phyloP scores from a whole-genome alignment of 1,140 invertebrate species.

The Platyscapa corneri region DNA sequence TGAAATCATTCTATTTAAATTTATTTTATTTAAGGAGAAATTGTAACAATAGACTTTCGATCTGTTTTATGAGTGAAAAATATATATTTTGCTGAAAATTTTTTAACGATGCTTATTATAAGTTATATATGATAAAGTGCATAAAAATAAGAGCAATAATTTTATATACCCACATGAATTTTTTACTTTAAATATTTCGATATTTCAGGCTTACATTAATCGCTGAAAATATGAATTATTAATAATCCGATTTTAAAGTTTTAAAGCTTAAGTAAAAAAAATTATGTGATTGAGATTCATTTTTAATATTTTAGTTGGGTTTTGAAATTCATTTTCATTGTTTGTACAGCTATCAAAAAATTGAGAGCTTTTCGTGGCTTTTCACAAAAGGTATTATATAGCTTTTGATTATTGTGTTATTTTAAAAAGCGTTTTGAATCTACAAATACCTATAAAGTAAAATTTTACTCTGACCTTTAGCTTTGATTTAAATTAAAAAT shows the following conservation, averaged over 20 bases:
- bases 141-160: no score
- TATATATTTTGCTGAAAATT: neutral
- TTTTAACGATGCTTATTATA: neutral
- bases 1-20: no score
- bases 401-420: conserved; percentile 9
- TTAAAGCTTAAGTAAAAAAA: neutral
- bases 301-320: neutral
- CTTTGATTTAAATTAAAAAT: conserved; percentile 14
- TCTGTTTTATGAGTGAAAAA: neutral
- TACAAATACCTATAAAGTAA: neutral
- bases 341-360: neutral
- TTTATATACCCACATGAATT: no score
- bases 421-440: neutral
- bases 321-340: neutral
- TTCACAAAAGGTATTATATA: neutral
- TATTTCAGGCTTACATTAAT: neutral
- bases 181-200: neutral
- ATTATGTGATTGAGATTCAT: neutral
- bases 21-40: neutral
- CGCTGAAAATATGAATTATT: neutral
- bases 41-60: neutral
- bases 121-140: neutral
- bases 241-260: neutral
- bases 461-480: neutral
- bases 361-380: neutral